Evolutionary conservation across 2,888 invertebrate genomes (phyloP), one percentile per base, ranked within the genome.

Genomic region (Vanessa cardui): DNA sequence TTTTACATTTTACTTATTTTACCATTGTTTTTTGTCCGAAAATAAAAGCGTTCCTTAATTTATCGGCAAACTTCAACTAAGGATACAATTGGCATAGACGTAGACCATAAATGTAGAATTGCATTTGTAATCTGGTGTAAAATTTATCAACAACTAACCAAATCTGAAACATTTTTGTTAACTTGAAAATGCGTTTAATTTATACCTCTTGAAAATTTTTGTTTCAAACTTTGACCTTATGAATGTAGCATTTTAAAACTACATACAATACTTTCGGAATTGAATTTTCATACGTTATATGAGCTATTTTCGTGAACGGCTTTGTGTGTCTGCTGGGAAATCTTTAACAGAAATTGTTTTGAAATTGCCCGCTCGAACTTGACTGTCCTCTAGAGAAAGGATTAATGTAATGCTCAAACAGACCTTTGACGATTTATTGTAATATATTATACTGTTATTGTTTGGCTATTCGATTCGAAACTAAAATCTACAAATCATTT

Each of bases 331-430:
- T 67, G 63, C 45, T 70, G 90, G 89, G 89, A 89, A 89, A 90
- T 90, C 86, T 86, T 81, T 79, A 81, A 81, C 81, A 83, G 85
- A 86, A 87, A 90, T 89, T 89, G 89, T 89, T 89, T 86, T 83
- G 82, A 86, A 87, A 89, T 87, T 82, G 85, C 84, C 84, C 83
- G 84, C 85, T 88, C 85, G 87, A 88, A 87, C 74, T 74, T 76
- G 71, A 71, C 70, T 72, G 74, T 71, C 72, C 70, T 72, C 72
- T 56, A 50, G 74, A 73, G 76, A 58, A 67, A 52, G 73, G 64
- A 70, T 74, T 73, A 74, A 71, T 63, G 67, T 75, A 64, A 72
- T 69, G 65, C 54, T 54, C 64, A 66, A 49, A 45, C 54, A 49
- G 31, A 58, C 58, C 45, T 58, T 58, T 64, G 20, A 52, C n/a